These are phyloP conservation scores for Chlorops oryzae DNA, from an alignment of 1,140 invertebrate species.

Conservation along the genomic window DNA sequence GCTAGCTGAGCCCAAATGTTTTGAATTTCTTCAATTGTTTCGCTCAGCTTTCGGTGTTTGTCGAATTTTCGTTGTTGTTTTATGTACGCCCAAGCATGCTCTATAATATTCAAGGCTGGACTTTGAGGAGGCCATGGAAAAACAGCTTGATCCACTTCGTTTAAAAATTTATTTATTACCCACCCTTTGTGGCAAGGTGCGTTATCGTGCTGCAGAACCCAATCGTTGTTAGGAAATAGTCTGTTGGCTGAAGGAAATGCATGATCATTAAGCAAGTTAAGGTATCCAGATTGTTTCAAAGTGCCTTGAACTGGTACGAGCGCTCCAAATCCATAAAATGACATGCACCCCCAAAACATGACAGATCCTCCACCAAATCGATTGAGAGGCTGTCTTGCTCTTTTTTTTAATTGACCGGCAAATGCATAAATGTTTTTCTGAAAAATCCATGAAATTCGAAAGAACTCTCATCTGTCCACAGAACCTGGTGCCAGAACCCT, in stretches of 20 bases:
- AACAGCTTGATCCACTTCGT: neutral
- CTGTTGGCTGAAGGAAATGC: constrained; percentile 6
- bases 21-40: too few relatives aligned
- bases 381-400: too few relatives aligned
- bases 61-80: too few relatives aligned
- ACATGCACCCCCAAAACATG: constrained; percentile 10
- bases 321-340: constrained; percentile 7
- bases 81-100: constrained; percentile 1
- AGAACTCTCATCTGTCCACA: too few relatives aligned
- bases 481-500: too few relatives aligned
- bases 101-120: neutral
- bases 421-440: too few relatives aligned
- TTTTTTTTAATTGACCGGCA: too few relatives aligned
- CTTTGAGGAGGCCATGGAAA: neutral
- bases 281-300: constrained; percentile 3
- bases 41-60: too few relatives aligned
- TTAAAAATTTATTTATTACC: neutral
- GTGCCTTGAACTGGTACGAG: neutral
- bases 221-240: neutral
- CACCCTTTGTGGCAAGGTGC: constrained; percentile 1
- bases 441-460: too few relatives aligned
- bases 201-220: constrained; percentile 15
- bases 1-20: too few relatives aligned
- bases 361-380: too few relatives aligned
- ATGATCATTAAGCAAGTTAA: constrained; percentile 9